Percentiles rank a stretch among this genome's conserved stretches.
Evolutionary conservation across 2,113 vertebrate genomes (phyloP).

Genomic region (Pica pica): DNA sequence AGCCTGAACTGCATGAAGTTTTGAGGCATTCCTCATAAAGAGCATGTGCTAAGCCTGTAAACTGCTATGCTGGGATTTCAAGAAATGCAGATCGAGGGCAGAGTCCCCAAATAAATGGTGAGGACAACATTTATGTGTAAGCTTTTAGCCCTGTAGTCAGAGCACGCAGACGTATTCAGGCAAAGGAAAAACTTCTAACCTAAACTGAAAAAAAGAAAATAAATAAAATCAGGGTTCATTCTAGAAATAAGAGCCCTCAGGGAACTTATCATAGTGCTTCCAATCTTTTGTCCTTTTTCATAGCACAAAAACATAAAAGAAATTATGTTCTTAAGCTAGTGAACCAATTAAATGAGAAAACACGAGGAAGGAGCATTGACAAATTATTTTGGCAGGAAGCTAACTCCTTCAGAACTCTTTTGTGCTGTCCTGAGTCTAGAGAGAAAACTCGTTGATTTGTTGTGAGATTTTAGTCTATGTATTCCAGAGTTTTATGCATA

Average conservation of each 20-base stretch:
- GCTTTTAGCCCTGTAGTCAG: background rate
- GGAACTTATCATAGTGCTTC: background rate
- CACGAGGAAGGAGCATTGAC: background rate
- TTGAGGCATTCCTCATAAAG: background rate
- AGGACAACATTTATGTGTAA: fast-evolving
- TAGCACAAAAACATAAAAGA: background rate
- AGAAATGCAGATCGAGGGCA: background rate
- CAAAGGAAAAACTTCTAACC: background rate
- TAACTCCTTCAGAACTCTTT: background rate
- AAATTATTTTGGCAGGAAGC: background rate
- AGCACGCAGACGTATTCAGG: background rate
- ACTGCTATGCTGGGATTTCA: background rate
- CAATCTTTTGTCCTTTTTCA: background rate
- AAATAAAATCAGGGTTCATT: background rate
- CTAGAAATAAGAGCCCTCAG: background rate
- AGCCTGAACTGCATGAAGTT: background rate
- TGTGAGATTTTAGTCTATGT: background rate
- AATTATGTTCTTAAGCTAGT: background rate
- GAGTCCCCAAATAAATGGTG: background rate
- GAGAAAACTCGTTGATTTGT: background rate
- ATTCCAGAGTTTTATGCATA: background rate
- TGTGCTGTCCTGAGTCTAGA: background rate
- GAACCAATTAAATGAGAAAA: background rate
- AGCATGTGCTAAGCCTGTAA: background rate
- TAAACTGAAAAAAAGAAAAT: background rate